Base-by-base conservation (phyloP, 2,888 invertebrate species). In the Tortrix viridana region DNA sequence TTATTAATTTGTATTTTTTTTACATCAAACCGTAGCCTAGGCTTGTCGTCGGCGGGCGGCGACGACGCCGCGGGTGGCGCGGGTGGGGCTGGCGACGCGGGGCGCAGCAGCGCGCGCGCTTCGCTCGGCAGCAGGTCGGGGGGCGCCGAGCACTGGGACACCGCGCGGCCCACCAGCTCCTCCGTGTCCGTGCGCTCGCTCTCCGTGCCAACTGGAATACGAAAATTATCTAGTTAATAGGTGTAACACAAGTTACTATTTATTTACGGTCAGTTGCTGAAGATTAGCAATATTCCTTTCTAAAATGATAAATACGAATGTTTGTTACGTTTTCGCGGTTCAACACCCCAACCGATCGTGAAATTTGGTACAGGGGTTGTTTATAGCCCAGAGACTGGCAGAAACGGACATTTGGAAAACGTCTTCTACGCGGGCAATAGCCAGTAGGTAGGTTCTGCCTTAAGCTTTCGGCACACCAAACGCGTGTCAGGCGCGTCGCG, bases 131-230 rank as follows among this genome's bases (percentile, higher is more conserved):
- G 74, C 72, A 94, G 77, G 80, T 94, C 94, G 9, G 94, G 94
- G 9, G 94, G 94, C 6, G 94, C 94, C 52, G 94, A 94, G 67
- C 94, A 94, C 38, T 94, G 94, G 14, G 94, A 94, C 48, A 93
- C 92, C 46, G 94, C 94, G 47, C 94, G 88, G 49, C 94, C 94
- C 76, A 95, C 93, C 80, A 95, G 83, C 81, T 95, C 95, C 74
- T 95, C 95, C 0, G 95, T 95, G 77, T 95, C 95, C 46, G 95
- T 95, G 65, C 94, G 92, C 79, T 94, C 92, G 67, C 92, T 93
- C 82, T 95, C 95, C 69, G 93, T 94, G 52, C 93, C 89, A 69
- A 95, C 95, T 95, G 91, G 38, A 93, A 92, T 66, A 22, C 65
- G 63, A 58, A 64, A 26, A 60, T 12, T 12, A 26, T 32, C 32